Evolutionary conservation across 2,113 vertebrate genomes (phyloP).

Genomic region (Urocolius indicus): DNA sequence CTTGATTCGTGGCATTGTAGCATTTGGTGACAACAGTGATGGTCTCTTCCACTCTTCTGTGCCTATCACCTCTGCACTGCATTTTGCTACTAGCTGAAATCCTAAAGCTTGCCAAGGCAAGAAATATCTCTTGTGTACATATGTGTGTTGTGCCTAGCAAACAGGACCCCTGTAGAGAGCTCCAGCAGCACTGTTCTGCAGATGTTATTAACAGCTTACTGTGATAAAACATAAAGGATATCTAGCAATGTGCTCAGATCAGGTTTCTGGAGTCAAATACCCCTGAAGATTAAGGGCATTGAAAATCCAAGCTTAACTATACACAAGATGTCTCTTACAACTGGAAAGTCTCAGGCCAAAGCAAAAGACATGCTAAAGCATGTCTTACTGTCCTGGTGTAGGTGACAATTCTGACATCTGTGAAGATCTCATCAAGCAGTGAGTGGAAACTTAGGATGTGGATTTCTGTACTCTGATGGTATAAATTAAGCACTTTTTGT

Average conservation of each 20-base stretch:
- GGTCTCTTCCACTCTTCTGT: neutral
- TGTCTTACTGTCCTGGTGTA: neutral
- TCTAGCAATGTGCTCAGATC: neutral
- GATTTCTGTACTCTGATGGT: neutral
- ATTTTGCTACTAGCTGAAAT: neutral
- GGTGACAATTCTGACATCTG: neutral
- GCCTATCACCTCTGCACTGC: neutral
- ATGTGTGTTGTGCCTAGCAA: neutral
- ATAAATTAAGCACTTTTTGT: neutral
- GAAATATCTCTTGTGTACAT: neutral
- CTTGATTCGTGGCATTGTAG: neutral
- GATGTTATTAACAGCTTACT: slow-evolving; percentile 6
- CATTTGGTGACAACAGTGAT: neutral
- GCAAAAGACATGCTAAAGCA: neutral
- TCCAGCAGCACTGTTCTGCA: slow-evolving; percentile 9
- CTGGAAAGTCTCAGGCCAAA: neutral
- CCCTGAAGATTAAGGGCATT: neutral
- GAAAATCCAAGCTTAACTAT: neutral
- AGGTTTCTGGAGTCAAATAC: neutral
- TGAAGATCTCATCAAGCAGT: neutral
- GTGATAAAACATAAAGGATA: neutral
- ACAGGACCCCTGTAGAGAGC: neutral
- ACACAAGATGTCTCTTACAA: neutral
- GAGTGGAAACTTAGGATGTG: neutral
- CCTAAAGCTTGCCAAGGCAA: neutral